A percentile compares a stretch with the other conserved stretches of the same genome.
Conservation (phyloP, 2,797 vertebrate genomes). For the Scolopax bukidnonensis region DNA sequence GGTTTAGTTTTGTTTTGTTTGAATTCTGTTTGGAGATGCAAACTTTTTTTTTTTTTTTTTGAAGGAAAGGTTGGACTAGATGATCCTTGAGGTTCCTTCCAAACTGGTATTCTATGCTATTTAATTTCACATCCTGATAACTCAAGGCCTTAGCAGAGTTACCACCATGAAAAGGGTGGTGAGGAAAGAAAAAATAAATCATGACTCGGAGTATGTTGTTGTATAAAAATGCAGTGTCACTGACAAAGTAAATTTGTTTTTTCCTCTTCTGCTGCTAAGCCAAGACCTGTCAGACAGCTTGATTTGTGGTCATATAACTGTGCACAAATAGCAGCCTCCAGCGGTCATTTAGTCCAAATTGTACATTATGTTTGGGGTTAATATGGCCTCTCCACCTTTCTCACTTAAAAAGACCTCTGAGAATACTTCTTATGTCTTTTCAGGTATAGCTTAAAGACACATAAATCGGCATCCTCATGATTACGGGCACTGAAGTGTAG, state of each 20-base stretch:
- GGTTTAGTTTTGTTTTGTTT: background rate
- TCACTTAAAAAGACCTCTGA: background rate
- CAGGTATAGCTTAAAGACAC: background rate
- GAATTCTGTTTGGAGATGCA: background rate
- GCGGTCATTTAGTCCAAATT: slow-evolving; percentile 1
- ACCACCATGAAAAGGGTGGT: background rate
- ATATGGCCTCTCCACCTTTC: background rate
- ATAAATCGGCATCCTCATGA: background rate
- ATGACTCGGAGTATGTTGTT: background rate
- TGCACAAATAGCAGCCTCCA: slow-evolving; percentile 36
- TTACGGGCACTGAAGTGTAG: background rate
- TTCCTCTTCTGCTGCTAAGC: background rate
- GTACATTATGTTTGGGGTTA: background rate
- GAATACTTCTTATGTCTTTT: background rate
- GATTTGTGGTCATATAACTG: background rate
- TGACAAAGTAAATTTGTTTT: background rate
- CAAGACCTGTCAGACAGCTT: background rate
- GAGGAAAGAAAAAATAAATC: background rate
- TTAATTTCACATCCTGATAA: background rate
- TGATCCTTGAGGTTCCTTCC: background rate
- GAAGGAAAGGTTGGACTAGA: background rate
- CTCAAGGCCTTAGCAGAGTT: background rate
- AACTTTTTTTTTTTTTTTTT: background rate
- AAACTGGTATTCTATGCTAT: background rate
- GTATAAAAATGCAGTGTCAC: background rate